phyloP scores from a whole-genome alignment of 2,113 vertebrate species.

The Sarotherodon lohbergeri region DNA sequence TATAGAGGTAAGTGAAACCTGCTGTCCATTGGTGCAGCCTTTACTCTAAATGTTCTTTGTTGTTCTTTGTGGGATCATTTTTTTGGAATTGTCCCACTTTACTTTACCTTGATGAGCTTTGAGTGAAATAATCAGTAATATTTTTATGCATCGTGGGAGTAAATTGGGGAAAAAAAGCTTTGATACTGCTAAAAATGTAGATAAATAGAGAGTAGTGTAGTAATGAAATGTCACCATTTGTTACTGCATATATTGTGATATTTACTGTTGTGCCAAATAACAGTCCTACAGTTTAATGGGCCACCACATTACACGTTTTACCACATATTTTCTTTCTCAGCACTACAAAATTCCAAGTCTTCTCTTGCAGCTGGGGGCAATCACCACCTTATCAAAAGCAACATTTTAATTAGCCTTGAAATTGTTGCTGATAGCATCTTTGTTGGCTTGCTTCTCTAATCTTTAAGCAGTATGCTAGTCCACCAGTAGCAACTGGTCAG shows the following conservation, averaged over 20 bases:
- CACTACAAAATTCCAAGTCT: background rate
- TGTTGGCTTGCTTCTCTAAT: background rate
- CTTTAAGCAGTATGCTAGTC: background rate
- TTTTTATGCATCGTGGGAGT: background rate
- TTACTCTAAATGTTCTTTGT: background rate
- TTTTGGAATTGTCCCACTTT: background rate
- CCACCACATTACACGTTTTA: background rate
- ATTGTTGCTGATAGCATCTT: background rate
- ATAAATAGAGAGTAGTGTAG: background rate
- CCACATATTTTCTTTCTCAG: background rate
- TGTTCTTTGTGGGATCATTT: background rate
- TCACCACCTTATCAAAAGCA: background rate
- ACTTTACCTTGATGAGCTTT: background rate
- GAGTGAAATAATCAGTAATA: accelerated
- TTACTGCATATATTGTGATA: background rate
- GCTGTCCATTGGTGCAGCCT: background rate
- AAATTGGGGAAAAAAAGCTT: accelerated
- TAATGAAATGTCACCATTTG: background rate
- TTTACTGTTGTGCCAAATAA: background rate
- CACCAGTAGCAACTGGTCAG: background rate
- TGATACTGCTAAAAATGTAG: background rate
- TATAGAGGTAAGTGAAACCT: constrained; percentile 82
- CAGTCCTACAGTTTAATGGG: background rate
- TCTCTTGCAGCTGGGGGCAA: background rate
- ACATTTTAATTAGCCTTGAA: background rate